phyloP scores from a whole-genome alignment of 2,888 invertebrate species.

The Epicampocera succincta region DNA sequence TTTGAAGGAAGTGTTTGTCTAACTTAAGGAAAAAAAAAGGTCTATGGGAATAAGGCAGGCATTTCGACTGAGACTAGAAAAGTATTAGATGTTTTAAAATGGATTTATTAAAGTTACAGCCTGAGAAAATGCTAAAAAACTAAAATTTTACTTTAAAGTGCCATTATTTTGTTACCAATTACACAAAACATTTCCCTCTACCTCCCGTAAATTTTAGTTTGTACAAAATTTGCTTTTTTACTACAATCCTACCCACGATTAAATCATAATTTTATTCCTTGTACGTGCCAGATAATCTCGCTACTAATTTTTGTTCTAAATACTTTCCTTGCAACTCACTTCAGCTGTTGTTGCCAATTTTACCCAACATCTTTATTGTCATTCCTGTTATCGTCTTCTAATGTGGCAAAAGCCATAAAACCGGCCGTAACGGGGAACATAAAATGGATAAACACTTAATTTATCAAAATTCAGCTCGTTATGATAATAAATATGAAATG shows the following conservation, averaged over 20 bases:
- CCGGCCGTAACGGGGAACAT: slow-evolving; percentile 49
- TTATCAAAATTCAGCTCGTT: slow-evolving; percentile 78
- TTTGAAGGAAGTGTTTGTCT: too few relatives aligned
- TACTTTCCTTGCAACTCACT: background rate
- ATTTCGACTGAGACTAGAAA: too few relatives aligned
- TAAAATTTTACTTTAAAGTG: too few relatives aligned
- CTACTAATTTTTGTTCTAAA: slow-evolving; percentile 7
- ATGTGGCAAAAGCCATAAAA: slow-evolving; percentile 47
- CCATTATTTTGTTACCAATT: too few relatives aligned
- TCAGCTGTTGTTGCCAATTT: background rate
- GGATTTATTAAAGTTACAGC: too few relatives aligned
- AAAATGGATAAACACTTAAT: slow-evolving; percentile 79
- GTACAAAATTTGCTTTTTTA: background rate
- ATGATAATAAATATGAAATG: slow-evolving; percentile 75
- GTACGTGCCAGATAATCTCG: slow-evolving; percentile 56
- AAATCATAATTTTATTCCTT: slow-evolving; percentile 61
- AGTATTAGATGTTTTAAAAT: too few relatives aligned
- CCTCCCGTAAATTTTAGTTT: too few relatives aligned
- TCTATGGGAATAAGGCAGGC: too few relatives aligned
- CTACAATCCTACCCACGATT: slow-evolving; percentile 49
- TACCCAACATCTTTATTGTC: slow-evolving; percentile 38
- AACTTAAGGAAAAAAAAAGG: too few relatives aligned
- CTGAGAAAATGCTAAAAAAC: too few relatives aligned
- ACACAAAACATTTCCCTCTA: too few relatives aligned
- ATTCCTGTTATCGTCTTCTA: slow-evolving; percentile 42